Percentiles rank a stretch among this genome's conserved stretches.
Conservation (phyloP, 2,888 invertebrate species). For the Deilephila porcellus region DNA sequence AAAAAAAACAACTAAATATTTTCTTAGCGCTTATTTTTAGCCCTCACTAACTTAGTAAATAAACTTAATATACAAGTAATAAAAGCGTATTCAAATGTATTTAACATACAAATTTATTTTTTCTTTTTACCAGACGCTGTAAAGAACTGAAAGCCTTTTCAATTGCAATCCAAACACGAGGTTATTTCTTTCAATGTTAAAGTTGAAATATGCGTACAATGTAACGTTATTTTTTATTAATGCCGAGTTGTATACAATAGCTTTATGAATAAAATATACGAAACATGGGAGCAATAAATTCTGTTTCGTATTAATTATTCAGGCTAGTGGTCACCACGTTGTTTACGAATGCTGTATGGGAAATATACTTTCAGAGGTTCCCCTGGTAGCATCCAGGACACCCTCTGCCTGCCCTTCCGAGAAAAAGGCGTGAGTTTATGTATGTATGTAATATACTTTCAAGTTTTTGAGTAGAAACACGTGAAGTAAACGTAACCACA, state of each 20-base stretch:
- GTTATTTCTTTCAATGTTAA: neutral
- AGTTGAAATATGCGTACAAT: neutral
- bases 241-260: neutral
- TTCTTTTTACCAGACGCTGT: neutral
- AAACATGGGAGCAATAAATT: neutral
- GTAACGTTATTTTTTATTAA: constrained; percentile 1
- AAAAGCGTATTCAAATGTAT: neutral
- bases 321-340: neutral
- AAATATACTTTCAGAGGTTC: too few relatives aligned
- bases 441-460: too few relatives aligned
- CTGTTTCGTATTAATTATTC: neutral
- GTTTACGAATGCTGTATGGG: neutral
- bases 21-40: too few relatives aligned
- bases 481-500: too few relatives aligned
- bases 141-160: neutral
- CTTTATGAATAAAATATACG: neutral
- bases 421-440: too few relatives aligned
- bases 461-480: too few relatives aligned
- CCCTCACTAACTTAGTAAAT: too few relatives aligned
- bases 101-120: neutral
- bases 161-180: neutral
- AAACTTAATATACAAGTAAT: too few relatives aligned
- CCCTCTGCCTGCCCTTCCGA: too few relatives aligned
- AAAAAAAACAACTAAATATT: too few relatives aligned
- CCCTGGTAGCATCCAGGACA: too few relatives aligned